These are phyloP conservation scores for Leptoclinus maculatus DNA, from an alignment of 2,797 vertebrate genomes.

Conservation along the genomic window DNA sequence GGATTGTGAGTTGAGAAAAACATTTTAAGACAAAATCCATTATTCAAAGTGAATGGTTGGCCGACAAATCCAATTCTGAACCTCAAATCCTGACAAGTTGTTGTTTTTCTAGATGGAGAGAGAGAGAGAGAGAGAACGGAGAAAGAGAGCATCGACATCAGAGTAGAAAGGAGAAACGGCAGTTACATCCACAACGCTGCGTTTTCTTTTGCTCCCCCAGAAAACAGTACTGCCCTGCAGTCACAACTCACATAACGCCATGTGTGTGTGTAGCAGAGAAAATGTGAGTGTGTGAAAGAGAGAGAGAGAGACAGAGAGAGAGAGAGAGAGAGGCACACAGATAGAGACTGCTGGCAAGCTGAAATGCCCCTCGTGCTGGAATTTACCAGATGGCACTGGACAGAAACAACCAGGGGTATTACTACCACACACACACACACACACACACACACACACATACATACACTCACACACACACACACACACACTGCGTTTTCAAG, in stretches of 20 bases:
- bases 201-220: slow-evolving; percentile 62
- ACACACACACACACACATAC: slow-evolving; percentile 17
- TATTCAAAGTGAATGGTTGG: neutral
- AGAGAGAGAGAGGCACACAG: slow-evolving; percentile 7
- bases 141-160: slow-evolving; percentile 6
- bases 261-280: slow-evolving; percentile 6
- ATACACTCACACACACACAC: slow-evolving; percentile 14
- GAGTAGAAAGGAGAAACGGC: slow-evolving; percentile 25
- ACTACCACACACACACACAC: slow-evolving; percentile 30
- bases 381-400: slow-evolving; percentile 78
- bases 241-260: slow-evolving; percentile 68
- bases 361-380: slow-evolving; percentile 72
- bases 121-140: neutral
- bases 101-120: neutral
- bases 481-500: slow-evolving; percentile 5
- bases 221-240: slow-evolving; percentile 73
- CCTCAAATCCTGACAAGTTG: neutral
- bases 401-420: slow-evolving; percentile 62
- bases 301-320: neutral
- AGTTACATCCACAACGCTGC: slow-evolving; percentile 61
- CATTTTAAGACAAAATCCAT: neutral
- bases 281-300: slow-evolving; percentile 15
- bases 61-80: neutral
- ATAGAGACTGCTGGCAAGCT: slow-evolving; percentile 64
- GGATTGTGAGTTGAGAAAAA: neutral